Base-by-base conservation (phyloP, 2,113 vertebrate species). In the Lontra canadensis region DNA sequence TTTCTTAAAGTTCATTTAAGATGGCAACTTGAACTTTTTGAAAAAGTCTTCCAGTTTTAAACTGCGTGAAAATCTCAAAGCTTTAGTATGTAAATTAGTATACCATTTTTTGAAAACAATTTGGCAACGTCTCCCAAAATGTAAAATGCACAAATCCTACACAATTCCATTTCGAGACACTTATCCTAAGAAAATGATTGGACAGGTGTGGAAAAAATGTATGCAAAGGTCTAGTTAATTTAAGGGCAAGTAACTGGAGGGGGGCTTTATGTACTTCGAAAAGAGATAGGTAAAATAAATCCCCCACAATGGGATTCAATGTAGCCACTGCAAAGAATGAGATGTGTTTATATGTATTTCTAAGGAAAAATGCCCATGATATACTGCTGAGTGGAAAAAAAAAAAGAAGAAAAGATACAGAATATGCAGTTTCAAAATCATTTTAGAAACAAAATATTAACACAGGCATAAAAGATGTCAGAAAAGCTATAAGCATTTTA, bases 341-440 rank as follows among this genome's bases (percentile, higher is more conserved):
- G 36, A 81, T 63, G 65, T 63, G 12, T 90, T 76, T 52, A 29
- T 57, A n/a, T n/a, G 13, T 44, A 34, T 61, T 65, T 29, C 9
- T 76, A 42, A 49, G 31, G 36, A 84, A 88, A 94, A 67, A 47
- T 57, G 6, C 14, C 69, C 34, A 69, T 57, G n/a, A 31, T 63
- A 21, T 12, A 63, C n/a, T 80, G 21, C 55, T 25, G 3, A 81
- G 18, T 44, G 34, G 57, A 2, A 1, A 63, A 76, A 42, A 76
- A 55, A 81, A 94, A 69, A 47, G 44, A 67, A 67, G 47, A 88
- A 21, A 74, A 67, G 55, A 17, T 92, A 39, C 14, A 74, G 39
- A 95, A 88, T 69, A 80, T 12, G 78, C 31, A 83, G 67, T 14
- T 57, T 94, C 31, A 65, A 87, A 97, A 55, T 73, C 79, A 85